Percentiles rank a stretch among this genome's conserved stretches.
These are phyloP conservation scores for Myiopsitta monachus DNA, from an alignment of 2,113 vertebrate species.

Conservation along the genomic window DNA sequence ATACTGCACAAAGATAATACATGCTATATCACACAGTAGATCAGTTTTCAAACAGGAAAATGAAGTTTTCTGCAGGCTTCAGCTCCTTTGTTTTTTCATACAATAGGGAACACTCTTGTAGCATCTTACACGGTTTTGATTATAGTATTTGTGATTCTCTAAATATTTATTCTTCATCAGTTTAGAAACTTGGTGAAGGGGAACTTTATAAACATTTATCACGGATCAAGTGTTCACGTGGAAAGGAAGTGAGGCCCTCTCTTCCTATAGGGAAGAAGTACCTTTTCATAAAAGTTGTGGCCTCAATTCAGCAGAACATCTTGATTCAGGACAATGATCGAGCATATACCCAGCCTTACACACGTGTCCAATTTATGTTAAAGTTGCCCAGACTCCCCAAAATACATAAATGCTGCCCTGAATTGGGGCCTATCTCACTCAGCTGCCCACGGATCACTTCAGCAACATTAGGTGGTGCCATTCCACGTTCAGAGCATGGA, in stretches of 20 bases:
- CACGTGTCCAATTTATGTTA: neutral
- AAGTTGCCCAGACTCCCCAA: neutral
- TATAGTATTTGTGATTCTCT: slow-evolving; percentile 48
- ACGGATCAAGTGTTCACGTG: neutral
- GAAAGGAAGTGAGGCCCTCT: slow-evolving; percentile 39
- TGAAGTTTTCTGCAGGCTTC: slow-evolving; percentile 29
- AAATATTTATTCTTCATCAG: slow-evolving; percentile 47
- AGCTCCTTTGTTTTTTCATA: neutral
- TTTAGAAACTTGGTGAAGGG: slow-evolving; percentile 32
- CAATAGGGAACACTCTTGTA: slow-evolving; percentile 1
- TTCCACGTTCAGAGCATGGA: neutral
- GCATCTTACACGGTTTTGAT: slow-evolving; percentile 45
- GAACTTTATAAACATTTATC: slow-evolving; percentile 27
- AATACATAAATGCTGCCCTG: neutral
- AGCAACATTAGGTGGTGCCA: neutral
- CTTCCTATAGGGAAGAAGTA: neutral
- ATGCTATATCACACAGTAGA: neutral
- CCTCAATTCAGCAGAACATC: neutral
- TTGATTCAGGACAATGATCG: neutral
- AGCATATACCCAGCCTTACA: neutral
- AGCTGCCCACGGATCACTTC: neutral
- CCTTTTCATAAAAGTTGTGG: neutral
- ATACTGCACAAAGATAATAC: slow-evolving; percentile 51
- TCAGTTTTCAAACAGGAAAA: slow-evolving; percentile 53
- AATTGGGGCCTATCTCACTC: neutral